Conservation (phyloP, 2,113 vertebrate genomes). For the Puntigrus tetrazona region DNA sequence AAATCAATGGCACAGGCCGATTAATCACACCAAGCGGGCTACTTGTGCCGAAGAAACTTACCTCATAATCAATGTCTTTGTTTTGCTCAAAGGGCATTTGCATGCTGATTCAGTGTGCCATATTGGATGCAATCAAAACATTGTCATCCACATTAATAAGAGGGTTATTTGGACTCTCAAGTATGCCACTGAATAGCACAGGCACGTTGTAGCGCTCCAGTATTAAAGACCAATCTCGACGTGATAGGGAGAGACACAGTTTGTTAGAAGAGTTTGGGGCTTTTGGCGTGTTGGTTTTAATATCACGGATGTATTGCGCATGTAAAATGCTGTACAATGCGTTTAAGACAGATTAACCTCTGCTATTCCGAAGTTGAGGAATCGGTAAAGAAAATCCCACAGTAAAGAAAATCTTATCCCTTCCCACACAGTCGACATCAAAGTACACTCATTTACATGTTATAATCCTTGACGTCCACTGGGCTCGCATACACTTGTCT, state of each 20-base stretch:
- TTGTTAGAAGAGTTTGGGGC: background rate
- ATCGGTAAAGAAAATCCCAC: conserved; percentile 34
- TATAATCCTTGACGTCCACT: conserved; percentile 40
- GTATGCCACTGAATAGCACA: conserved; percentile 72
- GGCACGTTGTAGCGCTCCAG: conserved; percentile 65
- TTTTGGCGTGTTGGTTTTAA: background rate
- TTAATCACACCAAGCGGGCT: conserved; percentile 79
- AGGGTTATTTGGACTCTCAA: conserved; percentile 69
- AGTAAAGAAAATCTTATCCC: conserved; percentile 36
- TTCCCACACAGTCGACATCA: conserved; percentile 42
- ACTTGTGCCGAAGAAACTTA: conserved; percentile 80
- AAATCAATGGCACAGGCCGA: conserved; percentile 80
- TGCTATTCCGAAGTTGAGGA: conserved; percentile 30
- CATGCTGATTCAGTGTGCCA: conserved; percentile 77
- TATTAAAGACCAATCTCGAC: conserved; percentile 60
- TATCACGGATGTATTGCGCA: background rate
- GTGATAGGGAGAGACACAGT: conserved; percentile 11
- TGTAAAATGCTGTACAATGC: background rate
- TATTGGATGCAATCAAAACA: conserved; percentile 79
- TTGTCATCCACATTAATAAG: conserved; percentile 77
- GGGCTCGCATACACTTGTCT: conserved; percentile 5
- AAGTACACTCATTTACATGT: conserved; percentile 40
- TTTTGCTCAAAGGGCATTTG: conserved; percentile 80
- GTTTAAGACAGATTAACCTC: conserved; percentile 41
- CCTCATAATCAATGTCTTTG: conserved; percentile 85